phyloP scores from a whole-genome alignment of 1,140 invertebrate genomes.

The Sminthurinus signatus region DNA sequence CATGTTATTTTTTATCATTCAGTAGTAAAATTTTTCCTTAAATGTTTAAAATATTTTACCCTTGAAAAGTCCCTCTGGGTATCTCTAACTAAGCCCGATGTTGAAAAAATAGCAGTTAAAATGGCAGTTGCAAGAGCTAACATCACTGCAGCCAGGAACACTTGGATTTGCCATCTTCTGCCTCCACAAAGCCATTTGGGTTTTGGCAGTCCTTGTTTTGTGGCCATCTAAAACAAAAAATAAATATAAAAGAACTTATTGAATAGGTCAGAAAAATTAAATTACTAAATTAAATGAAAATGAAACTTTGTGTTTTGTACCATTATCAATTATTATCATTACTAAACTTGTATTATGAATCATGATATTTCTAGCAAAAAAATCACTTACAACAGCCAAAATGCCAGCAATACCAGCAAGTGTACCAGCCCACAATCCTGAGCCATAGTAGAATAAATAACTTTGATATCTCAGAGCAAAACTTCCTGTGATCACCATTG shows the following conservation, averaged over 20 bases:
- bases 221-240: conserved; percentile 23
- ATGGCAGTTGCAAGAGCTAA: conserved; percentile 25
- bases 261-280: no score
- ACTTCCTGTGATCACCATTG: conserved; percentile 32
- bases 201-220: conserved; percentile 28
- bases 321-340: no score
- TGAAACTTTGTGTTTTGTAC: no score
- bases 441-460: conserved; percentile 38
- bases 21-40: neutral
- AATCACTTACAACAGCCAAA: no score
- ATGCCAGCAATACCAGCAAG: conserved; percentile 32
- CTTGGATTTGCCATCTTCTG: conserved; percentile 26
- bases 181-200: conserved; percentile 33
- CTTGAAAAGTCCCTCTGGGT: conserved; percentile 10
- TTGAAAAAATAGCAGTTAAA: conserved; percentile 34
- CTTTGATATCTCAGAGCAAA: conserved; percentile 36
- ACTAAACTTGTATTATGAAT: no score
- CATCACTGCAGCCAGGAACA: conserved; percentile 25
- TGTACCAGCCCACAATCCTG: conserved; percentile 34
- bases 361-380: no score
- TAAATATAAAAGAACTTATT: no score
- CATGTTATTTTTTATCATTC: neutral
- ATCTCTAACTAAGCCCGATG: conserved; percentile 29
- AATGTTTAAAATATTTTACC: neutral
- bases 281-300: no score